Evolutionary conservation across 2,113 vertebrate species (phyloP).

Genomic region (Ploceus nigricollis): DNA sequence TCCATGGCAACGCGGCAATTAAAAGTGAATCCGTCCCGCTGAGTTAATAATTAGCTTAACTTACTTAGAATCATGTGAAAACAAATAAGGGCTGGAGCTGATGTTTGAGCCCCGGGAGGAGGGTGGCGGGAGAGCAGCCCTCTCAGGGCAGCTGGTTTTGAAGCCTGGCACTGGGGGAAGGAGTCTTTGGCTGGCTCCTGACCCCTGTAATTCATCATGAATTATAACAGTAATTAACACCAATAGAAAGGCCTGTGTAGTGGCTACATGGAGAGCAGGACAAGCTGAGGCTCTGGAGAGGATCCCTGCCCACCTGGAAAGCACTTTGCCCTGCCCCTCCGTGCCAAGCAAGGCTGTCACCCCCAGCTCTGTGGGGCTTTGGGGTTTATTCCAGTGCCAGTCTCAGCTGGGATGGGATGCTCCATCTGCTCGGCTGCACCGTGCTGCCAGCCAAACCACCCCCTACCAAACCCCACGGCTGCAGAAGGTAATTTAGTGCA

Average conservation of each 20-base stretch:
- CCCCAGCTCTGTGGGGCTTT: not conserved
- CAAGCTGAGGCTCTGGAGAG: not conserved
- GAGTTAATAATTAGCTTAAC: constrained; percentile 60
- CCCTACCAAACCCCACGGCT: not conserved
- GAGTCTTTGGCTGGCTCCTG: not conserved
- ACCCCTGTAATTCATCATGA: not conserved
- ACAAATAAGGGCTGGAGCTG: constrained; percentile 35
- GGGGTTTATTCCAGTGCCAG: not conserved
- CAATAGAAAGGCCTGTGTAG: not conserved
- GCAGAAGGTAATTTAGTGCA: not conserved
- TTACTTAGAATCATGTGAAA: constrained; percentile 26
- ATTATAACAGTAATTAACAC: not conserved
- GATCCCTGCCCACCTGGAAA: not conserved
- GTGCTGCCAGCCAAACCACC: not conserved
- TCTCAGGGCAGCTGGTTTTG: not conserved
- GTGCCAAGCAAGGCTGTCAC: not conserved
- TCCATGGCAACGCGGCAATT: constrained; percentile 23
- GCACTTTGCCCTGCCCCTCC: not conserved
- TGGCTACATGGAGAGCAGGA: not conserved
- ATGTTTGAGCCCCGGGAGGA: not conserved
- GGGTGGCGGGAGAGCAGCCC: not conserved
- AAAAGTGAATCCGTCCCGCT: constrained; percentile 49
- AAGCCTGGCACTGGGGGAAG: not conserved
- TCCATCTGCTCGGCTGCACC: not conserved
- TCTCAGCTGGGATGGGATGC: not conserved